Conservation (phyloP, 2,797 vertebrate species). For the Linurgus olivaceus region DNA sequence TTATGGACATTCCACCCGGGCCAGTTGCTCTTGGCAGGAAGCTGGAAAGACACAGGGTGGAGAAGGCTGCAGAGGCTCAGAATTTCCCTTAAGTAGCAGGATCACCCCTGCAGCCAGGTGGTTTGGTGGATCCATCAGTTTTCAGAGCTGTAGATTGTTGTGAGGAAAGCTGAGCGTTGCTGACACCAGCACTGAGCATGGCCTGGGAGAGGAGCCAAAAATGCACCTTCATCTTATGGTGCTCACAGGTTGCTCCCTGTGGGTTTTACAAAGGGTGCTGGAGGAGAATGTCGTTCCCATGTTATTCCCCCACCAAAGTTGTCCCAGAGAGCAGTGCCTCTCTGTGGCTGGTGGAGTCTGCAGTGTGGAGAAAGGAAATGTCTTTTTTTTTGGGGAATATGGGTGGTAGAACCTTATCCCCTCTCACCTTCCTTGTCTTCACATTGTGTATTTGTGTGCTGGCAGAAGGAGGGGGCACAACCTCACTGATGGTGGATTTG, state of each 20-base stretch:
- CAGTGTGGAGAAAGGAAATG: neutral
- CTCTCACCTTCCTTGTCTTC: neutral
- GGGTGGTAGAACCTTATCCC: neutral
- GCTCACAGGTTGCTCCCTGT: neutral
- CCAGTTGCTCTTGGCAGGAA: neutral
- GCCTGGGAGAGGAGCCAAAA: neutral
- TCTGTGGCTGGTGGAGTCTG: neutral
- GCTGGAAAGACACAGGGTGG: neutral
- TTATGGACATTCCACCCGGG: neutral
- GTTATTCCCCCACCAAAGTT: neutral
- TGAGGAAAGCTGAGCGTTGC: accelerated
- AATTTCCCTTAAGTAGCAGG: neutral
- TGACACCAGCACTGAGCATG: neutral
- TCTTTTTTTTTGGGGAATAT: accelerated
- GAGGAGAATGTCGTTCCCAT: neutral
- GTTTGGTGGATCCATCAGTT: neutral
- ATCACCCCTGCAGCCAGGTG: neutral
- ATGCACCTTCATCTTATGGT: neutral
- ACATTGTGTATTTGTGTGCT: accelerated
- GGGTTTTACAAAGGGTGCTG: neutral
- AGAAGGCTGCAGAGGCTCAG: neutral
- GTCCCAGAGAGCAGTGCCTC: accelerated
- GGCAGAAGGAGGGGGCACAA: neutral
- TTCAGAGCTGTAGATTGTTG: neutral
- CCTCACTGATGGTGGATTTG: accelerated